Percentiles rank a stretch among this genome's conserved stretches.
These are phyloP conservation scores for Corythucha ciliata DNA, from an alignment of 2,888 invertebrate species.

Conservation along the genomic window DNA sequence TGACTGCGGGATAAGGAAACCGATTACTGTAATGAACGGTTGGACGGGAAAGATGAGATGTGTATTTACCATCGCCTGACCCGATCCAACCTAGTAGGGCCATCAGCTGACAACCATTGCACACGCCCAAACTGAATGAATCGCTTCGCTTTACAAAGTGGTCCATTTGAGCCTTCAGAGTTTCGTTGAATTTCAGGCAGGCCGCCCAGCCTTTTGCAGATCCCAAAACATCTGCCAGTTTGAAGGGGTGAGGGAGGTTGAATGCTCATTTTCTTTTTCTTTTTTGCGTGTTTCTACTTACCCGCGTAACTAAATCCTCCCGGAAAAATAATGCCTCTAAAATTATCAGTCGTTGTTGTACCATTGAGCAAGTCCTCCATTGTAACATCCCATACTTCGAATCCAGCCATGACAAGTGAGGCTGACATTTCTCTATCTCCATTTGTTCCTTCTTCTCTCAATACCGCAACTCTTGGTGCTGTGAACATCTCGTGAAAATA, in stretches of 20 bases:
- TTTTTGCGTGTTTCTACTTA: too few species aligned
- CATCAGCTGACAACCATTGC: constrained; percentile 97
- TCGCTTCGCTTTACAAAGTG: constrained; percentile 64
- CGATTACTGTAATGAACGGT: neutral
- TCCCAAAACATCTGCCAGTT: constrained; percentile 81
- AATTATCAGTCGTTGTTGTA: constrained; percentile 62
- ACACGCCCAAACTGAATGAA: constrained; percentile 94
- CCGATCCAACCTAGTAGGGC: constrained; percentile 86
- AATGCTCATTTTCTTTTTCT: too few species aligned
- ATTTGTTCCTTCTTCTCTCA: constrained; percentile 94
- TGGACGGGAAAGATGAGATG: neutral
- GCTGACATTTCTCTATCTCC: constrained; percentile 98
- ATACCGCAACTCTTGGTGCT: constrained; percentile 65
- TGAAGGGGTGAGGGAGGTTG: too few species aligned
- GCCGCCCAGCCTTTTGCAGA: constrained; percentile 99
- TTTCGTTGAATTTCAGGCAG: constrained; percentile 69
- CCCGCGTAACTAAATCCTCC: constrained; percentile 99
- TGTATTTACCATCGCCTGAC: constrained; percentile 38
- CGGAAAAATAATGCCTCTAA: constrained; percentile 86
- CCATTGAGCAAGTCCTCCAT: constrained; percentile 79
- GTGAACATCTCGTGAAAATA: constrained; percentile 13
- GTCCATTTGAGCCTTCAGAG: constrained; percentile 64
- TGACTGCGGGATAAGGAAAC: neutral
- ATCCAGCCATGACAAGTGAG: constrained; percentile 73
- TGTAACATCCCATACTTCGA: constrained; percentile 86